phyloP scores from a whole-genome alignment of 2,888 invertebrate species.

The Monoplex corrugatus region DNA sequence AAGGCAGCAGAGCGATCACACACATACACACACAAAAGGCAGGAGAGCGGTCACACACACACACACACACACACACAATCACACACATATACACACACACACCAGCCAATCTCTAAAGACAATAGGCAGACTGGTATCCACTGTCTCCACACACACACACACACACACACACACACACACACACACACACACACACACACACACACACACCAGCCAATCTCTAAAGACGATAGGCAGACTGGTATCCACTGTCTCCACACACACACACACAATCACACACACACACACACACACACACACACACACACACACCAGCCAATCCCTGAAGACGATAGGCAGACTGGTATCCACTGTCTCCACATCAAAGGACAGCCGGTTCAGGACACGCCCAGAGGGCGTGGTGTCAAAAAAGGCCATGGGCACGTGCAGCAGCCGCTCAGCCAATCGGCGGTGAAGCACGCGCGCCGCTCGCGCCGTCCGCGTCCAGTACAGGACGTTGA shows the following conservation, averaged over 20 bases:
- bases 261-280: too few relatives aligned
- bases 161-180: too few relatives aligned
- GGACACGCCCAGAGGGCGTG: slow-evolving; percentile 69
- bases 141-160: slow-evolving; percentile 60
- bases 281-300: too few relatives aligned
- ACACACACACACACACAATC: too few relatives aligned
- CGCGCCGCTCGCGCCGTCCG: slow-evolving; percentile 52
- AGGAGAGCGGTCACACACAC: slow-evolving; percentile 52
- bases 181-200: too few relatives aligned
- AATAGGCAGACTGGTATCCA: slow-evolving; percentile 52
- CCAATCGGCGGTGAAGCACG: slow-evolving; percentile 52
- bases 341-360: slow-evolving; percentile 62
- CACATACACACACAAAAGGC: slow-evolving; percentile 50
- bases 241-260: slow-evolving; percentile 54
- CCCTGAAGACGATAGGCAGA: slow-evolving; percentile 50
- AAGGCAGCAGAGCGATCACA: too few relatives aligned
- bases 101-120: slow-evolving; percentile 50
- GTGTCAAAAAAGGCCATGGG: slow-evolving; percentile 72
- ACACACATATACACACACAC: slow-evolving; percentile 40
- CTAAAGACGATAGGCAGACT: slow-evolving; percentile 48
- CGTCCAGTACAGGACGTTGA: slow-evolving; percentile 54
- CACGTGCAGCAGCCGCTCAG: slow-evolving; percentile 51
- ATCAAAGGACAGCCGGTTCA: slow-evolving; percentile 69
- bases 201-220: slow-evolving; percentile 54
- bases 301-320: slow-evolving; percentile 53